phyloP scores from a whole-genome alignment of 1,140 invertebrate species.

The Octopus sinensis region DNA sequence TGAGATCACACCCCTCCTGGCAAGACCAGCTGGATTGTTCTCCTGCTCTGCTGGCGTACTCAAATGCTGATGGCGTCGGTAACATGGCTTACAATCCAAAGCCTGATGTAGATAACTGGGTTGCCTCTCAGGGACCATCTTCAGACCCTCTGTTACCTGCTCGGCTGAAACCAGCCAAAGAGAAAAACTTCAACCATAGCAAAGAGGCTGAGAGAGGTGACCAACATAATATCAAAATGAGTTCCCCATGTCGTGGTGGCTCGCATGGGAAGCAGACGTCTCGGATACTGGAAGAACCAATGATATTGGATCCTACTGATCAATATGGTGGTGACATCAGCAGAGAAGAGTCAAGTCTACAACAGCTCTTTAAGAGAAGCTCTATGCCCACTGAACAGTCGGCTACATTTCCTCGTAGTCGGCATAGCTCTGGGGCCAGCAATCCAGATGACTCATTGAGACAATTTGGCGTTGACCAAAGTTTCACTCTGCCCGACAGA shows the following conservation, averaged over 20 bases:
- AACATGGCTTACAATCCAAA: background rate
- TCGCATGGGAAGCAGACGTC: conserved; percentile 19
- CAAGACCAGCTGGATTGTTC: conserved; percentile 25
- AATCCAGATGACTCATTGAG: background rate
- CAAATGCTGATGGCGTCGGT: background rate
- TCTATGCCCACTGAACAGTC: conserved; percentile 11
- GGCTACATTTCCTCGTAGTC: background rate
- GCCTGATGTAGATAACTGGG: background rate
- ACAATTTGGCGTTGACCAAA: conserved; percentile 15
- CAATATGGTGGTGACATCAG: background rate
- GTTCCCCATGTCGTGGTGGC: conserved; percentile 21
- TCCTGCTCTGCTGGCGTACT: background rate
- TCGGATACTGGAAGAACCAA: background rate
- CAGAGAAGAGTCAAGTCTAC: background rate
- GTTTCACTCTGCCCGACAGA: conserved; percentile 41
- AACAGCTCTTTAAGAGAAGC: background rate
- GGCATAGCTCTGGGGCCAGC: background rate
- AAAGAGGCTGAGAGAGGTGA: conserved; percentile 68
- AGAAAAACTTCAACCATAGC: conserved; percentile 64
- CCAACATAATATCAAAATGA: conserved; percentile 22
- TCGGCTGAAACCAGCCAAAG: conserved; percentile 63
- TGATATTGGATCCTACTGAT: background rate
- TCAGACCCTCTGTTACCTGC: conserved; percentile 60
- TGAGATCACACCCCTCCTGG: conserved; percentile 12
- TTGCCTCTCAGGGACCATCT: conserved; percentile 20